phyloP scores from a whole-genome alignment of 2,797 vertebrate species.

The Euphonia xanthogaster region DNA sequence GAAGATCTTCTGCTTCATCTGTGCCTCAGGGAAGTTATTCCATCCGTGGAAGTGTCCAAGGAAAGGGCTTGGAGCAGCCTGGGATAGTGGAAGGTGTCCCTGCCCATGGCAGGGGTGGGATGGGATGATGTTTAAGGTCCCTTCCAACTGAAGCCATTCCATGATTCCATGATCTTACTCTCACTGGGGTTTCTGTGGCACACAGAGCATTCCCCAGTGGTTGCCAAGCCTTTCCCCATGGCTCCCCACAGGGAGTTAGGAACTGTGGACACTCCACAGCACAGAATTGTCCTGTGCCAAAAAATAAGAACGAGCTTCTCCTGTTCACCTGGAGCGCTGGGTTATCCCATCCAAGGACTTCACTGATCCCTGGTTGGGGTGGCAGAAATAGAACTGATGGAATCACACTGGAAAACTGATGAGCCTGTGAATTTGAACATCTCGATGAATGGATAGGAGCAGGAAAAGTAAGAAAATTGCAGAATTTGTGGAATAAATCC shows the following conservation, averaged over 20 bases:
- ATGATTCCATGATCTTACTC: background rate
- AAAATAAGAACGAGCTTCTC: background rate
- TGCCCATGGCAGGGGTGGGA: background rate
- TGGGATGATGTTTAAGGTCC: background rate
- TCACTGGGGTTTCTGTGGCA: background rate
- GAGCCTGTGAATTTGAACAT: background rate
- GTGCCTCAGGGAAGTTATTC: background rate
- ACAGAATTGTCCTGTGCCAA: background rate
- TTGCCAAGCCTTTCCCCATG: background rate
- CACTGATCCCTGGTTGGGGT: background rate
- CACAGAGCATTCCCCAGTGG: background rate
- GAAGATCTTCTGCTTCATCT: background rate
- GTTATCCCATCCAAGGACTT: background rate
- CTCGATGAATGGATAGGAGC: background rate
- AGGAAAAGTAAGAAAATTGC: background rate
- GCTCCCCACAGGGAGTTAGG: rapidly evolving
- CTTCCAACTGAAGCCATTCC: background rate
- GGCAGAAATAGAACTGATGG: background rate
- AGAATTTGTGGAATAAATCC: background rate
- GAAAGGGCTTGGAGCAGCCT: rapidly evolving
- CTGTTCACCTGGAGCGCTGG: background rate
- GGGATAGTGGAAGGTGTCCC: background rate
- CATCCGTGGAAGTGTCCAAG: background rate
- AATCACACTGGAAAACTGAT: background rate
- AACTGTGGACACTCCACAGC: background rate